Percentiles rank a stretch among this genome's conserved stretches.
Conservation (phyloP, 2,113 vertebrate genomes). For the Boulengeromyrus knoepffleri region DNA sequence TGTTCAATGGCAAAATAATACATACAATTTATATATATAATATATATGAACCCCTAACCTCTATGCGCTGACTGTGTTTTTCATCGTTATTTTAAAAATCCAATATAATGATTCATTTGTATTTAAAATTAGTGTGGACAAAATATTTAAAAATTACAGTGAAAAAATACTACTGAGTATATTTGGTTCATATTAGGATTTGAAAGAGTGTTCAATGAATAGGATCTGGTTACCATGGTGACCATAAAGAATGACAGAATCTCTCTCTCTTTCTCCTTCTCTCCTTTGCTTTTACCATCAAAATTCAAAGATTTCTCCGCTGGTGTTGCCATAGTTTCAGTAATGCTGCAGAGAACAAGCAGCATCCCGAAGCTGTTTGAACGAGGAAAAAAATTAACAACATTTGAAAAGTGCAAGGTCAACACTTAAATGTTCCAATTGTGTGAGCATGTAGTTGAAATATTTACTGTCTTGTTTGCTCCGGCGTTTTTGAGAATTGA, state of each 20-base stretch:
- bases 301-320: background rate
- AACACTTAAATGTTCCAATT: background rate
- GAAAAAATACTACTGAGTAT: background rate
- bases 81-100: background rate
- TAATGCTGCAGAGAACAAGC: background rate
- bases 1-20: background rate
- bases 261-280: background rate
- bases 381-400: background rate
- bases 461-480: background rate
- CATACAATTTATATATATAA: background rate
- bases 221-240: slow-evolving; percentile 64
- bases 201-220: slow-evolving; percentile 41
- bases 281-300: background rate
- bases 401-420: background rate
- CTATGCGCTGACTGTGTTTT: background rate
- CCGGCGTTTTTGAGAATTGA: background rate
- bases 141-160: background rate
- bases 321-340: background rate
- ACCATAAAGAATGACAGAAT: slow-evolving; percentile 45
- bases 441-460: background rate
- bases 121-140: background rate
- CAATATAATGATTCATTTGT: background rate
- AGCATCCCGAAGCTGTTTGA: too few species aligned
- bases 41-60: background rate
- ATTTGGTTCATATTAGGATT: background rate